Conservation (phyloP, 2,888 invertebrate genomes). For the Lycophotia porphyrea region DNA sequence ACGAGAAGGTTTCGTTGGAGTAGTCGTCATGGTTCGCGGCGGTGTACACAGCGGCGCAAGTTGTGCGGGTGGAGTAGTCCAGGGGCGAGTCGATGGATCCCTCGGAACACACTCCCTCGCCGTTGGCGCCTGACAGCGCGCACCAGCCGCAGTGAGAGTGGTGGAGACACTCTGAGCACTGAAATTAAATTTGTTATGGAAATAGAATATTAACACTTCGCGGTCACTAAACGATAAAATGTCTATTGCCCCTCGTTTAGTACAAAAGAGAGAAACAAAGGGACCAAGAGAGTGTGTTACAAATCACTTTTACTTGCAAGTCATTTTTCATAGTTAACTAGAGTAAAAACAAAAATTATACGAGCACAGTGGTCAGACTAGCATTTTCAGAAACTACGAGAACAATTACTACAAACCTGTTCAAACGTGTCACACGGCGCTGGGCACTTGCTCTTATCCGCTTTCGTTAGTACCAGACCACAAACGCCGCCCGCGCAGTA, state of each 20-base stretch:
- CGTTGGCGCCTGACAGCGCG: constrained; percentile 92
- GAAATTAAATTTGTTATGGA: background rate
- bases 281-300: background rate
- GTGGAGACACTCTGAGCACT: constrained; percentile 95
- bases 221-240: background rate
- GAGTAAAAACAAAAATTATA: background rate
- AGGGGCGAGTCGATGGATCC: constrained; percentile 94
- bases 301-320: background rate
- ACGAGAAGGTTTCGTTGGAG: constrained; percentile 91
- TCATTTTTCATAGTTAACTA: background rate
- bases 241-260: background rate
- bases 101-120: constrained; percentile 96
- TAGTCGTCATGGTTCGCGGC: constrained; percentile 76
- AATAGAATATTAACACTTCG: background rate
- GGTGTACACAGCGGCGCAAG: constrained; percentile 90
- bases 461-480: constrained; percentile 94
- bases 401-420: constrained; percentile 80
- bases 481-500: constrained; percentile 98
- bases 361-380: too few species aligned
- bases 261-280: too few species aligned
- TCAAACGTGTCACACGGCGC: constrained; percentile 95
- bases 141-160: constrained; percentile 99
- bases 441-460: constrained; percentile 94
- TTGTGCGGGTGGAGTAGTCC: constrained; percentile 90
- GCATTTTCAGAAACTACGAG: background rate